phyloP scores from a whole-genome alignment of 2,113 vertebrate genomes.

The Opisthocomus hoazin region DNA sequence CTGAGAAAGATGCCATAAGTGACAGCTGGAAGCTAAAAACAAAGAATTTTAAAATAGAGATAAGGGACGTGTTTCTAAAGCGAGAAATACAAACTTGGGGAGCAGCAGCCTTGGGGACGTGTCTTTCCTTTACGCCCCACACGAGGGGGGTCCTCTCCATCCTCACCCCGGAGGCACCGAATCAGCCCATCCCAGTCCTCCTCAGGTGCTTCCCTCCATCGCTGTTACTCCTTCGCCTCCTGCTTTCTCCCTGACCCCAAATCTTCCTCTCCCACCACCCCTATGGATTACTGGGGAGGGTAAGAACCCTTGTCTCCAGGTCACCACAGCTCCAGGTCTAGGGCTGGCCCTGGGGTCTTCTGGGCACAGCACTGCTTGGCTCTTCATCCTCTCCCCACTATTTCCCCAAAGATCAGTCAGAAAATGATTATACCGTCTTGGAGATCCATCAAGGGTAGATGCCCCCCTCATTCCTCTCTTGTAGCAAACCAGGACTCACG shows the following conservation, averaged over 20 bases:
- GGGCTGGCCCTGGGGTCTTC: neutral
- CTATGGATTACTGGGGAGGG: fast-evolving
- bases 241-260: neutral
- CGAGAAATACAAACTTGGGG: neutral
- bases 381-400: neutral
- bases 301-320: fast-evolving
- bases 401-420: neutral
- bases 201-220: fast-evolving
- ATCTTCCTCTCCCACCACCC: neutral
- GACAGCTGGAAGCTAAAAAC: slow-evolving; percentile 12
- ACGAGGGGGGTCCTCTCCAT: neutral
- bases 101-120: neutral
- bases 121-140: neutral
- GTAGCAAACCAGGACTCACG: neutral
- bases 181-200: neutral
- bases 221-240: fast-evolving
- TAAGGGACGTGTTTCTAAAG: neutral
- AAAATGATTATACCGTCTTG: fast-evolving
- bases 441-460: neutral
- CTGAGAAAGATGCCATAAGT: neutral
- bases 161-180: fast-evolving
- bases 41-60: neutral
- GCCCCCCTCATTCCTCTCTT: neutral
- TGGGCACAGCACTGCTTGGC: fast-evolving
- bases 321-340: neutral